Percentiles rank a stretch among this genome's conserved stretches.
phyloP scores from a whole-genome alignment of 1,140 invertebrate genomes.

The Leptopilina clavipes region DNA sequence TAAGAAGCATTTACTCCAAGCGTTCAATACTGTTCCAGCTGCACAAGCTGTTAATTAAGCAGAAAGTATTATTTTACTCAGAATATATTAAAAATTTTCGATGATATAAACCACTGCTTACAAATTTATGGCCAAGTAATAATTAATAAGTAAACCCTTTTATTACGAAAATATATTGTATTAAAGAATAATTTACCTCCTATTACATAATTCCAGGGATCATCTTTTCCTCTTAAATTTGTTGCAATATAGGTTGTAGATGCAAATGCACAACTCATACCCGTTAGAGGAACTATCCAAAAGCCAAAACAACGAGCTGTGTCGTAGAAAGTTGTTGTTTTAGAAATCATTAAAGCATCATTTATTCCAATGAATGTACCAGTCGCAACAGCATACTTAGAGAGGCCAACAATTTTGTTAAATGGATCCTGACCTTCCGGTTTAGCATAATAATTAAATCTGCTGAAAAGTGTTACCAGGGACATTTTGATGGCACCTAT shows the following conservation, averaged over 20 bases:
- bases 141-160: too few relatives aligned
- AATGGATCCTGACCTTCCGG: conserved; percentile 82
- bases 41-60: conserved; percentile 42
- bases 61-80: background rate
- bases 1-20: conserved; percentile 50
- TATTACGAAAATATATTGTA: background rate
- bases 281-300: conserved; percentile 77
- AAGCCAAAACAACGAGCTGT: conserved; percentile 74
- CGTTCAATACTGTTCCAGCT: conserved; percentile 49
- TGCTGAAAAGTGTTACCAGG: background rate
- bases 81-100: too few relatives aligned
- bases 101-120: too few relatives aligned
- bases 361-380: conserved; percentile 69
- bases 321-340: conserved; percentile 75
- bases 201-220: conserved; percentile 68
- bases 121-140: too few relatives aligned
- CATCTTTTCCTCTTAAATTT: conserved; percentile 80
- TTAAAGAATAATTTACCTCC: conserved; percentile 56
- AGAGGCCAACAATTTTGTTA: conserved; percentile 78
- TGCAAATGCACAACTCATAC: conserved; percentile 80
- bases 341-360: conserved; percentile 78
- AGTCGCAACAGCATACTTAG: conserved; percentile 75
- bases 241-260: conserved; percentile 77
- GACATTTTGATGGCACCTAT: conserved; percentile 38
- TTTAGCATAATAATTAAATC: conserved; percentile 78